A percentile compares a stretch with the other conserved stretches of the same genome.
phyloP scores from a whole-genome alignment of 2,113 vertebrate genomes.

The Rhinolophus ferrumequinum region DNA sequence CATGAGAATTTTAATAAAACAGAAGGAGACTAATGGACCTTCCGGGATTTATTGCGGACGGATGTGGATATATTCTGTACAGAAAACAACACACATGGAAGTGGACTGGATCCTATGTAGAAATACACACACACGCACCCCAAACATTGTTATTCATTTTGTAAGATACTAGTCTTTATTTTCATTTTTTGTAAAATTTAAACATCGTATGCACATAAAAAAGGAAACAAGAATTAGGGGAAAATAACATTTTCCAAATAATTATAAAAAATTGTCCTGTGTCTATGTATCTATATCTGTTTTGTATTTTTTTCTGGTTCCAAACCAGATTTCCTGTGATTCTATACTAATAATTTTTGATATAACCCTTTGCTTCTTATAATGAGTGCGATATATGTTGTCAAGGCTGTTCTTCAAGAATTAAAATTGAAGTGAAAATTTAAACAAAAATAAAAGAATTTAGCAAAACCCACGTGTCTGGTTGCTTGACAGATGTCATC shows the following conservation, averaged over 20 bases:
- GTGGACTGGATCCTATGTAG: constrained; percentile 95
- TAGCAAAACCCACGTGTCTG: constrained; percentile 94
- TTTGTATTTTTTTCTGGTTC: constrained; percentile 99
- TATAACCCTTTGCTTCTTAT: constrained; percentile 99
- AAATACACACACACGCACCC: constrained; percentile 87
- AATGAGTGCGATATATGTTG: constrained; percentile 99
- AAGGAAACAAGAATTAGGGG: constrained; percentile 97
- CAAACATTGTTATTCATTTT: constrained; percentile 98
- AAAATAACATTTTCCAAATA: constrained; percentile 99
- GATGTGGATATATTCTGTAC: constrained; percentile 98
- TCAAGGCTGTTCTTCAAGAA: constrained; percentile 99
- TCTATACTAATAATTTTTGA: constrained; percentile 99
- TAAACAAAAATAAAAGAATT: constrained; percentile 98
- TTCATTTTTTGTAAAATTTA: constrained; percentile 97
- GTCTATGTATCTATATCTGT: constrained; percentile 99
- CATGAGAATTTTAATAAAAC: constrained; percentile 86
- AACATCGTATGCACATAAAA: constrained; percentile 98
- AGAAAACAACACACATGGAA: constrained; percentile 92
- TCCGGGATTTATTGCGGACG: constrained; percentile 91
- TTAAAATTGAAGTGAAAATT: constrained; percentile 99
- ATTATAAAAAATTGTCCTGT: constrained; percentile 99
- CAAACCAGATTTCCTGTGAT: constrained; percentile 99
- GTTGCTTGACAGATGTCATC: constrained; percentile 90
- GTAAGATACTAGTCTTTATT: constrained; percentile 99
- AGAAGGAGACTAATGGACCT: constrained; percentile 87